A percentile compares a stretch with the other conserved stretches of the same genome.
Conservation (phyloP, 2,888 invertebrate genomes). For the Cartodere bifasciata region DNA sequence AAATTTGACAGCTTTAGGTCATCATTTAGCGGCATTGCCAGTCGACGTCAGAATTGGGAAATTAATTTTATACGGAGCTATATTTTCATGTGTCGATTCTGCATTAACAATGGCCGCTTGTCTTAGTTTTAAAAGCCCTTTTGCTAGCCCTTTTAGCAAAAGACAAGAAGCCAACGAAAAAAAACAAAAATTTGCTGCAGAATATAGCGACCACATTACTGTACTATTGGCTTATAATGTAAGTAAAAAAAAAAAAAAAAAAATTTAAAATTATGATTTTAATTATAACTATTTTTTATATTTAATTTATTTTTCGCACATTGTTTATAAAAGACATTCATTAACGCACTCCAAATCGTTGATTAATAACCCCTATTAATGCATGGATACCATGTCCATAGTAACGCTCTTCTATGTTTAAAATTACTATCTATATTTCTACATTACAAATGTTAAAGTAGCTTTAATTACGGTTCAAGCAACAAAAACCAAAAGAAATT, state of each 20-base stretch:
- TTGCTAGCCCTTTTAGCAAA: constrained; percentile 62
- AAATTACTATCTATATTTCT: too few relatives aligned
- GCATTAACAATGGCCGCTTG: constrained; percentile 82
- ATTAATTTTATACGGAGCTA: constrained; percentile 80
- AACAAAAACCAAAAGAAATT: too few relatives aligned
- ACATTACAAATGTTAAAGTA: too few relatives aligned
- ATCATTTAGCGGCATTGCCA: constrained; percentile 77
- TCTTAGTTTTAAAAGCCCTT: constrained; percentile 67
- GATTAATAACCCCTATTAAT: too few relatives aligned
- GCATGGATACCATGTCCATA: too few relatives aligned
- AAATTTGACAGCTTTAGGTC: constrained; percentile 72
- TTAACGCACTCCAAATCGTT: too few relatives aligned
- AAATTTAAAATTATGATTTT: constrained; percentile 3
- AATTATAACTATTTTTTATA: constrained; percentile 3
- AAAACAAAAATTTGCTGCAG: constrained; percentile 61
- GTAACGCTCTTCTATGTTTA: too few relatives aligned
- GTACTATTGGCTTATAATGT: constrained; percentile 75
- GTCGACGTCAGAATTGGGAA: constrained; percentile 89
- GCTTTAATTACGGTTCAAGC: too few relatives aligned
- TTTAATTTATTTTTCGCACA: too few relatives aligned
- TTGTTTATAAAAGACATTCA: too few relatives aligned
- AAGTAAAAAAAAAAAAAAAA: too few relatives aligned
- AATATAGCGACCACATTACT: constrained; percentile 82
- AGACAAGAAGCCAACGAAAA: constrained; percentile 57
- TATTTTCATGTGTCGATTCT: constrained; percentile 86